These are phyloP conservation scores for Linurgus olivaceus DNA, from an alignment of 2,797 vertebrate species.

Conservation along the genomic window DNA sequence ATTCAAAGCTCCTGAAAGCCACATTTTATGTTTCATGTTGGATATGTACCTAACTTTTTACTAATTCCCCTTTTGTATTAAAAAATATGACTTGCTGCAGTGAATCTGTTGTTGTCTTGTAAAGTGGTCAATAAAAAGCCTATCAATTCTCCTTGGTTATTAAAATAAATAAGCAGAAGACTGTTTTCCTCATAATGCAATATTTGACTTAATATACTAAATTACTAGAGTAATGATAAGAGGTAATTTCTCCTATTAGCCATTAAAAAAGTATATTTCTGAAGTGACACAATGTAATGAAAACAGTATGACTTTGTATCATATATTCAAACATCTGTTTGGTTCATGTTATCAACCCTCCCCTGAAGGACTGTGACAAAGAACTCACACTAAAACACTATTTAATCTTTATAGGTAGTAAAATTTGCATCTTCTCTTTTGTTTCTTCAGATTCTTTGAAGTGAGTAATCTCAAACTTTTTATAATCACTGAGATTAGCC, in stretches of 20 bases:
- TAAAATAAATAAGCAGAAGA: conserved; percentile 2
- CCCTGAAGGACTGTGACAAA: neutral
- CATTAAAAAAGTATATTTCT: neutral
- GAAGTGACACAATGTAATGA: neutral
- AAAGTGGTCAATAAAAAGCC: neutral
- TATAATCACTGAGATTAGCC: neutral
- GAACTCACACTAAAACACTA: neutral
- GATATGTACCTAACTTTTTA: neutral
- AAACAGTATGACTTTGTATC: neutral
- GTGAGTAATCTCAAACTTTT: neutral
- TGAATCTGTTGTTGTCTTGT: neutral
- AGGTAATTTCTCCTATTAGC: neutral
- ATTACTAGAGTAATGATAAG: neutral
- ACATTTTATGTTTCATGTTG: neutral
- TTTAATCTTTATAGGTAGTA: neutral
- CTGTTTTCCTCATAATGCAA: neutral
- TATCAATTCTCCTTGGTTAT: neutral
- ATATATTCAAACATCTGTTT: neutral
- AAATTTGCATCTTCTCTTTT: neutral
- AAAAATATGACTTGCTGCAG: neutral
- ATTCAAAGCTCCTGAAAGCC: neutral
- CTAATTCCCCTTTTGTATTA: neutral
- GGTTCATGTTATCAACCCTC: neutral
- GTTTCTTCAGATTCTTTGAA: neutral
- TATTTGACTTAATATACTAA: neutral